Evolutionary conservation across 1,140 invertebrate genomes (phyloP).

Genomic region (Drosophila kepulauana): DNA sequence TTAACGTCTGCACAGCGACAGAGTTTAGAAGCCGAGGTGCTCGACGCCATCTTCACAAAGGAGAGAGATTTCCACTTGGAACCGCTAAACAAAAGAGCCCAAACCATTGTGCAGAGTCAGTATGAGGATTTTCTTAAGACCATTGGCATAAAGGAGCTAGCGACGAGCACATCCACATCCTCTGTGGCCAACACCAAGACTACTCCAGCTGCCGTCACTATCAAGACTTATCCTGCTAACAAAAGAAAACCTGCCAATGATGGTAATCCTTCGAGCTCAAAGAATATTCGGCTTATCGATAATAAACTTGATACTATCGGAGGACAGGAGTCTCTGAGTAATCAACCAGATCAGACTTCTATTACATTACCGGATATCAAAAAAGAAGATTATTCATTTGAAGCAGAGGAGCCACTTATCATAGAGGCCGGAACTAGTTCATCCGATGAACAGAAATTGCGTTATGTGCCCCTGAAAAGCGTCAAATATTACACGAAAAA

Average conservation of each 20-base stretch:
- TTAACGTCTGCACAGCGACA: slow-evolving; percentile 32
- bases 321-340: slow-evolving; percentile 3
- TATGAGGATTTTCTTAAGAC: slow-evolving; percentile 51
- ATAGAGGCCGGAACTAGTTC: background rate
- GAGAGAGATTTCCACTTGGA: slow-evolving; percentile 16
- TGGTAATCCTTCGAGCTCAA: background rate
- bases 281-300: background rate
- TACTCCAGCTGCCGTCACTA: background rate
- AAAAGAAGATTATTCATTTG: background rate
- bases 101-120: slow-evolving; percentile 28
- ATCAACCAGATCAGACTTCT: background rate
- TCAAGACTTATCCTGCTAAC: background rate
- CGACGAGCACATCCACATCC: background rate
- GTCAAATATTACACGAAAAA: slow-evolving; percentile 39
- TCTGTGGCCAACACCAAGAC: background rate
- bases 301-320: slow-evolving; percentile 23
- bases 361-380: background rate
- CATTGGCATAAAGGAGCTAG: slow-evolving; percentile 58
- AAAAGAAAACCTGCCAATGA: background rate
- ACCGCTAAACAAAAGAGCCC: background rate
- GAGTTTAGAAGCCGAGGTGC: slow-evolving; percentile 55
- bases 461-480: slow-evolving; percentile 37
- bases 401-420: background rate
- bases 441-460: background rate
- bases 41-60: slow-evolving; percentile 41